Percentiles rank a stretch among this genome's conserved stretches.
These are phyloP conservation scores for Andrena hattorfiana DNA, from an alignment of 2,888 invertebrate species.

Conservation along the genomic window DNA sequence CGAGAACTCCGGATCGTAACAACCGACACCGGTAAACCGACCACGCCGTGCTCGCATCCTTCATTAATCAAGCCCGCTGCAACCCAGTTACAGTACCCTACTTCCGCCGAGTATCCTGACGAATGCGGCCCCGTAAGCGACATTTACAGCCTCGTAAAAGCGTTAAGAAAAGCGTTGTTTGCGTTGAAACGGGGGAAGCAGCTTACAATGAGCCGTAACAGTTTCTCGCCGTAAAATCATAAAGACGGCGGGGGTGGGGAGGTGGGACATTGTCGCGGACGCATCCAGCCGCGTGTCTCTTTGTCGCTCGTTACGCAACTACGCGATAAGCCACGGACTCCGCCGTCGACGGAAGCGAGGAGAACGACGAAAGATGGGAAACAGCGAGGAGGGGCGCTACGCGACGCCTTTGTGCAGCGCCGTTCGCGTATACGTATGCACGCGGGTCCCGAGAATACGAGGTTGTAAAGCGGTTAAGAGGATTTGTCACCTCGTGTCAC, in stretches of 20 bases:
- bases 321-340: constrained; percentile 7
- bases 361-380: not conserved
- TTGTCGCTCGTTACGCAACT: not conserved
- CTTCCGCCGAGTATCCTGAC: not conserved
- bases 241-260: not conserved
- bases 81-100: constrained; percentile 33
- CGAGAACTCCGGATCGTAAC: constrained; percentile 25
- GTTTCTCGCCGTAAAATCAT: constrained; percentile 9
- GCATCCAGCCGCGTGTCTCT: not conserved
- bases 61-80: constrained; percentile 42
- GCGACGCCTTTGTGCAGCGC: constrained; percentile 31
- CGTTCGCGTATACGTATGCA: constrained; percentile 39
- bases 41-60: constrained; percentile 26
- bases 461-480: constrained; percentile 64
- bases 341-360: not conserved
- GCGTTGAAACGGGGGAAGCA: not conserved
- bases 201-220: not conserved
- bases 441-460: constrained; percentile 47
- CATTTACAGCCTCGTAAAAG: constrained; percentile 35
- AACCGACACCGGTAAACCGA: constrained; percentile 34
- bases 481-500: constrained; percentile 68
- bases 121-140: not conserved
- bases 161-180: not conserved
- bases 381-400: constrained; percentile 2
- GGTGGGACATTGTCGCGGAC: not conserved